phyloP scores from a whole-genome alignment of 2,113 vertebrate species.

The Dinomys branickii region DNA sequence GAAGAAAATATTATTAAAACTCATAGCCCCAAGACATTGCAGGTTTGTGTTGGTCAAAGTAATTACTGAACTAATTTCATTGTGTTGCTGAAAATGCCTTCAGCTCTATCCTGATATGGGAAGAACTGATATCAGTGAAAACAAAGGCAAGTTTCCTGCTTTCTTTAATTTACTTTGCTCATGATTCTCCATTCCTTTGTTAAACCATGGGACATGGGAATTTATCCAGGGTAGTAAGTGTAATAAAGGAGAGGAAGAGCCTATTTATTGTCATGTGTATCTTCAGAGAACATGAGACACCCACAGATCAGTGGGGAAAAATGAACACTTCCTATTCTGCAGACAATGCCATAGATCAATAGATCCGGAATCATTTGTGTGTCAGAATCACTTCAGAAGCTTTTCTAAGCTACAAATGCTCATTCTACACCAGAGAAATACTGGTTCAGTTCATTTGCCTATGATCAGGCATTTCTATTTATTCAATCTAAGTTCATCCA shows the following conservation, averaged over 20 bases:
- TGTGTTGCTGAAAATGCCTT: slow-evolving; percentile 63
- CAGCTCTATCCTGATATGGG: neutral
- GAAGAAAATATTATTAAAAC: slow-evolving; percentile 71
- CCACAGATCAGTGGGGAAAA: neutral
- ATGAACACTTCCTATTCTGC: neutral
- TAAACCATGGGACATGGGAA: neutral
- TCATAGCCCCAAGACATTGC: slow-evolving; percentile 54
- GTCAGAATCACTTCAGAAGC: neutral
- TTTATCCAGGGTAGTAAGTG: neutral
- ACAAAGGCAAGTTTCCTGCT: slow-evolving; percentile 57
- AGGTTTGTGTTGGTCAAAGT: slow-evolving; percentile 44
- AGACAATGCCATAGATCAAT: neutral
- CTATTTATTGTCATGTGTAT: neutral
- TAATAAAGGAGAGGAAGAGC: slow-evolving; percentile 11
- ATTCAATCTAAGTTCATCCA: neutral
- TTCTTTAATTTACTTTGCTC: slow-evolving; percentile 44
- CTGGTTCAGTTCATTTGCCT: neutral
- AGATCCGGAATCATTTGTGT: neutral
- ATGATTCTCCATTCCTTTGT: slow-evolving; percentile 39
- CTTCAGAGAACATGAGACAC: neutral
- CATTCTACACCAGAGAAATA: neutral
- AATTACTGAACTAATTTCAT: slow-evolving; percentile 62
- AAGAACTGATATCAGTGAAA: slow-evolving; percentile 45
- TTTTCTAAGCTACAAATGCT: neutral
- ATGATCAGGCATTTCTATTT: neutral